Base-by-base conservation (phyloP, 2,797 vertebrate species). In the Ptychobarbus kaznakovi region DNA sequence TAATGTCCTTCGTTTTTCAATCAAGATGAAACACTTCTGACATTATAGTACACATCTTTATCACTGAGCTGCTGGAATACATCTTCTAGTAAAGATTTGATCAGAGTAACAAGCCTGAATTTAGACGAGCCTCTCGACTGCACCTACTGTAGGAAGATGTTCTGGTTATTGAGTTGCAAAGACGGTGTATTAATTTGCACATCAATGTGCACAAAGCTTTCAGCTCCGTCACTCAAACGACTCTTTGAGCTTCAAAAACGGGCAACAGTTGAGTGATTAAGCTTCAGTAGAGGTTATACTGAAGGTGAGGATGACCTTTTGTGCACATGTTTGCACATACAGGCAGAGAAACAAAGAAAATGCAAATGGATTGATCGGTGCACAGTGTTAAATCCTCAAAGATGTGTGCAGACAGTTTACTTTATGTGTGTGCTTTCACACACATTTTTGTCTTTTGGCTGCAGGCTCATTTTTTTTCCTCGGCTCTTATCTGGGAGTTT, bases 171-270 rank as follows among this genome's bases (percentile, higher is more conserved):
- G 61, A 74, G 79, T 65, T 86, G 77, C 46, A 87, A 87, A 87
- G 81, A 87, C 61, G 68, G 8, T n/a, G 82, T 38, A 77, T 74
- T 85, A 61, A 70, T 88, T 87, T 86, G 77, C 87, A 90, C 86
- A 85, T 88, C 87, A 86, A 86, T 87, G 70, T 38, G 72, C 66
- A 72, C 42, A 72, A 65, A 70, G 75, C 58, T 75, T 58, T 86
- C 70, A 66, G 46, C 80, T 72, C 66, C 16, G 20, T 74, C 74
- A 61, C 40, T 74, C 66, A 49, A 73, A 84, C 28, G 22, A 70
- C 51, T 72, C 15, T 65, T 77, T 83, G 69, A 85, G 68, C 63
- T 46, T 84, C 82, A 87, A 83, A 83, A 58, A 77, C 35, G 65
- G 25, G 44, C 70, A 81, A 81, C 49, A 78, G 74, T 65, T 42